Base-by-base conservation (phyloP, 1,140 invertebrate genomes). In the Panagrolaimus sp. region DNA sequence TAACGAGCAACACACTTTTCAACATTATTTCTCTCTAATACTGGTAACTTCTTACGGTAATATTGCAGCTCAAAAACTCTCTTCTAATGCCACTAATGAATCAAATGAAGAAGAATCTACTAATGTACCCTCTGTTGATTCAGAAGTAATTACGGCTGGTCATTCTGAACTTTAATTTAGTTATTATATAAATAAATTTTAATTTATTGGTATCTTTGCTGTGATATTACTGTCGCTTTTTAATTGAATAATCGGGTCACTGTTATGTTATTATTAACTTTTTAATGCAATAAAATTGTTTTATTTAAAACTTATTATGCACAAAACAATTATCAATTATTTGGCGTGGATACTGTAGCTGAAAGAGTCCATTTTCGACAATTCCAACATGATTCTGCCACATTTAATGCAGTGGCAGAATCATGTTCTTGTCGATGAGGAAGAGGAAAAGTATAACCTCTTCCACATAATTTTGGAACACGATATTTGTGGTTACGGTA, bases 11-110 rank as follows among this genome's bases (percentile, higher is more conserved):
- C 47, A 23, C 47, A 25, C 27, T 20, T 8, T 8, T 38, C n/a
- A 57, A n/a, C 13, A 1, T 27, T 11, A 57, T 57, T 11, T 57
- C n/a, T 57, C n/a, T 25, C 20, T 57, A 20, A 2, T 38, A 38
- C 31, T 38, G 31, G 31, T 38, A 38, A 38, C 7, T 57, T 57
- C 20, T 20, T 57, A 25, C 20, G 8, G 9, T 27, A 25, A 11
- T 20, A 57, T 57, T 57, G 9, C 27, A 57, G 51, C 51, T 57
- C 51, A 57, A 57, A 57, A 57, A 16, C 20, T 16, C 51, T 20
- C 20, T 27, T 20, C 11, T 57, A 27, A 57, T 27, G 20, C 51
- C 11, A 14, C 47, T 2, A 57, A 38, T 38, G 31, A 38, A 38
- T 38, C 51, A 25, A 16, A 20, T 11, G 51, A 16, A 13, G 27